Evolutionary conservation across 2,888 invertebrate genomes (phyloP).

Genomic region (Eupeodes latifasciatus): DNA sequence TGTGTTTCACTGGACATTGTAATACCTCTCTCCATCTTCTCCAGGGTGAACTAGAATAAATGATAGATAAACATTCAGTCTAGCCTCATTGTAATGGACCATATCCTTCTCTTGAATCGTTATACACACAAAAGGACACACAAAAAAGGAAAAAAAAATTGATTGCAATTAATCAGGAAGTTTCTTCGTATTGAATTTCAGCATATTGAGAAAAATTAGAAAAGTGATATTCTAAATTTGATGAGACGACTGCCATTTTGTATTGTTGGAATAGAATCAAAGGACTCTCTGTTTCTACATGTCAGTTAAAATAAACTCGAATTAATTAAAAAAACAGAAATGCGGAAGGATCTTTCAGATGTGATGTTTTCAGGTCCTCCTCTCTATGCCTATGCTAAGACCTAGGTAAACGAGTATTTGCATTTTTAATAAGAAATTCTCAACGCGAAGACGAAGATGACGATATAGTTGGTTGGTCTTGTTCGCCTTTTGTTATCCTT

Average conservation of each 20-base stretch:
- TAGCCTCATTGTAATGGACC: constrained; percentile 61
- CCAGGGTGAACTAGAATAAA: constrained; percentile 62
- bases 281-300: not conserved
- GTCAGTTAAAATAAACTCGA: constrained; percentile 54
- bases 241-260: constrained; percentile 49
- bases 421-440: constrained; percentile 71
- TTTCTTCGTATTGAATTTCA: constrained; percentile 57
- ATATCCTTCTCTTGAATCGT: constrained; percentile 40
- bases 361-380: constrained; percentile 21
- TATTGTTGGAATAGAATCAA: not conserved
- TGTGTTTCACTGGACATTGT: constrained; percentile 35
- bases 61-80: constrained; percentile 65
- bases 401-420: constrained; percentile 44
- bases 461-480: constrained; percentile 6
- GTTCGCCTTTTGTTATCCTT: not conserved
- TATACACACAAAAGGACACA: constrained; percentile 26
- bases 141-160: constrained; percentile 25
- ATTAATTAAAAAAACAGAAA: constrained; percentile 65
- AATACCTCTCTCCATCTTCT: constrained; percentile 23
- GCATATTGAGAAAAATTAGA: not conserved
- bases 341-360: constrained; percentile 60
- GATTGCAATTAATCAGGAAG: constrained; percentile 71
- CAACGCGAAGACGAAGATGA: not conserved
- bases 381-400: not conserved
- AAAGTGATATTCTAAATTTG: constrained; percentile 47